These are phyloP conservation scores for Bombus difficillimus DNA, from an alignment of 1,140 invertebrate genomes.

Conservation along the genomic window DNA sequence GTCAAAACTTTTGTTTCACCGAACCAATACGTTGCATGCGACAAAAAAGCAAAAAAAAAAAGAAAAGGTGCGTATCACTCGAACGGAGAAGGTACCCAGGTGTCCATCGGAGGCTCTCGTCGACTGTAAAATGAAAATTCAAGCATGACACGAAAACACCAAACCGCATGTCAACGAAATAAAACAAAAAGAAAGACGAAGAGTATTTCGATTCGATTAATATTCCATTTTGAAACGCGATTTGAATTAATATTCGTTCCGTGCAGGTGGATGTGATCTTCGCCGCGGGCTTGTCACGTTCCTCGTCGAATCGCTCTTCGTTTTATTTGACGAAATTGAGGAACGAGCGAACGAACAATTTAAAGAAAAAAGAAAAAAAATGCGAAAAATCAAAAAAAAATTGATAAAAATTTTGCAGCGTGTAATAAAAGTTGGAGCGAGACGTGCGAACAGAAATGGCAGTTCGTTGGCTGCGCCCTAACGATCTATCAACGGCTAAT, in stretches of 20 bases:
- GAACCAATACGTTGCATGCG: too few relatives aligned
- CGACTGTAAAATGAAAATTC: not conserved
- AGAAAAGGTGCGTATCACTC: not conserved
- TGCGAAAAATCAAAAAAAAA: not conserved
- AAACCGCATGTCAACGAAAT: not conserved
- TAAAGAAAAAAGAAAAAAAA: not conserved
- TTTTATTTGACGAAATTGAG: slow-evolving; percentile 38
- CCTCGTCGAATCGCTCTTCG: slow-evolving; percentile 11
- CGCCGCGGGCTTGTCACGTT: slow-evolving; percentile 39
- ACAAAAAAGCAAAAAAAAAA: not conserved
- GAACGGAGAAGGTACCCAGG: not conserved
- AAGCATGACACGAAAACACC: not conserved
- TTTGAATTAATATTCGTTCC: slow-evolving; percentile 45
- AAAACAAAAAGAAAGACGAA: not conserved
- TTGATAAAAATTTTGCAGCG: not conserved
- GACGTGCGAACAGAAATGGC: not conserved
- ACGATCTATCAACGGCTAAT: slow-evolving; percentile 13
- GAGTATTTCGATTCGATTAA: slow-evolving; percentile 43
- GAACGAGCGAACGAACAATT: slow-evolving; percentile 14
- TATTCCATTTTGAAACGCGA: slow-evolving; percentile 36
- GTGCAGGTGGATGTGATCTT: slow-evolving; percentile 23
- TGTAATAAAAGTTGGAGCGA: not conserved
- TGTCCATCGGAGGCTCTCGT: not conserved
- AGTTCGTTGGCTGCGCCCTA: slow-evolving; percentile 8
- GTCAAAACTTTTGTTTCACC: too few relatives aligned